Evolutionary conservation across 2,888 invertebrate genomes (phyloP), one percentile per base, ranked within the genome.

Genomic region (Erynnis tages): DNA sequence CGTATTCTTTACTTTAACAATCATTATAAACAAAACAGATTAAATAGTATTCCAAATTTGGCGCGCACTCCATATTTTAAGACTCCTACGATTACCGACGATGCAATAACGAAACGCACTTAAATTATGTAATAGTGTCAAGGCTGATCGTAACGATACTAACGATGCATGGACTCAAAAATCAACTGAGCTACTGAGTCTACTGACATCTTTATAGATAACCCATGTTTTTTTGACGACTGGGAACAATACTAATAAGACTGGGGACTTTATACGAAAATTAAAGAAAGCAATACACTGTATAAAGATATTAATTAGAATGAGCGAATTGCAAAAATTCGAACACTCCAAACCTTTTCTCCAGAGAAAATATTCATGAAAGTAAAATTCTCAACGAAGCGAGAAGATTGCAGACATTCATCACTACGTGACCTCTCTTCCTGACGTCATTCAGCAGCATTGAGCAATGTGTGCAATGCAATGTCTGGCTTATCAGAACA

Each of bases 31-130:
- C n/a, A 2, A 17, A 4, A 35, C 1, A 14, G 8, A 7, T 17
- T 6, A 8, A 21, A 23, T 27, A 6, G 19, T 1, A 29, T 40
- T 40, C 16, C 21, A 27, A 47, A 45, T 40, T 38, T 48, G 30
- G 48, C 48, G 48, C 30, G 29, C 6, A 38, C 38, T 1, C 30
- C 41, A 43, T 32, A 19, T n/a, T n/a, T 35, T 45, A 10, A 1
- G 7, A 30, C 40, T 23, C 14, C 21, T 7, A n/a, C 41, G 17
- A 29, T 43, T 38, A 38, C 23, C 11, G 16, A n/a, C 16, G 27
- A 37, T 54, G 58, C 56, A 61, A 23, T 48, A 63, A 59, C 61
- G 8, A 54, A 65, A 63, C 64, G 63, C 38, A 48, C 4, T 11
- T 40, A 23, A 13, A 13, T 47, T 11, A 47, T 37, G 48, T 40